Evolutionary conservation across 2,888 invertebrate genomes (phyloP), one percentile per base, ranked within the genome.

Genomic region (Eurytoma adleriae): DNA sequence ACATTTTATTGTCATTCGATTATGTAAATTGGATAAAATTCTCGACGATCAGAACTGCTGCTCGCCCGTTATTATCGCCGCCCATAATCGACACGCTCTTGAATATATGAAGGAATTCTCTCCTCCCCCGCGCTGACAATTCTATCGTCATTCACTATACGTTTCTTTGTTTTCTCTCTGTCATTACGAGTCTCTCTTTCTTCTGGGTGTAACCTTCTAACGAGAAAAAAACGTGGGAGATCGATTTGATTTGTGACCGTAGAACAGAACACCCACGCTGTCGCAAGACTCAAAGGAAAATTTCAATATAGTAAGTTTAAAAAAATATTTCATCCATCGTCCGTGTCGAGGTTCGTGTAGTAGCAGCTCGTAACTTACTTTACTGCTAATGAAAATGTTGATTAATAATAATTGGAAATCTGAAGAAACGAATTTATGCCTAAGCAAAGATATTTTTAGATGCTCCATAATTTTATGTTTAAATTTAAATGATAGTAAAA

Each of bases 21-120:
- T 70, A 70, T 77, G 64, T 57, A 70, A 70, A 70, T 77, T 30
- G 61, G 68, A 75, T 67, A 68, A 61, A 67, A 64, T 64, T 48
- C 64, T 40, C 24, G 7, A n/a, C 13, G 75, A 10, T 10, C 40
- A 5, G 40, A 59, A 18, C 62, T 16, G 16, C 18, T 59, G 4
- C 12, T 40, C 3, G 7, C 50, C 66, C 40, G 40, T 16, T 16
- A 52, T 62, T 73, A 73, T 73, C 73, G 20, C 2, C 64, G 30
- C 30, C 30, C 56, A 30, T 64, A 66, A 73, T 64, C 64, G 73
- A 64, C 64, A 73, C 59, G 68, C 52, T 59, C 27, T 7, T 24
- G 27, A 27, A 52, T 61, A 50, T 66, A 57, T 20, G 57, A 52
- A 66, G 20, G 30, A 14, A 20, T 4, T 16, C 50, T n/a, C 57